Evolutionary conservation across 2,797 vertebrate species (phyloP).

Genomic region (Coilia nasus): DNA sequence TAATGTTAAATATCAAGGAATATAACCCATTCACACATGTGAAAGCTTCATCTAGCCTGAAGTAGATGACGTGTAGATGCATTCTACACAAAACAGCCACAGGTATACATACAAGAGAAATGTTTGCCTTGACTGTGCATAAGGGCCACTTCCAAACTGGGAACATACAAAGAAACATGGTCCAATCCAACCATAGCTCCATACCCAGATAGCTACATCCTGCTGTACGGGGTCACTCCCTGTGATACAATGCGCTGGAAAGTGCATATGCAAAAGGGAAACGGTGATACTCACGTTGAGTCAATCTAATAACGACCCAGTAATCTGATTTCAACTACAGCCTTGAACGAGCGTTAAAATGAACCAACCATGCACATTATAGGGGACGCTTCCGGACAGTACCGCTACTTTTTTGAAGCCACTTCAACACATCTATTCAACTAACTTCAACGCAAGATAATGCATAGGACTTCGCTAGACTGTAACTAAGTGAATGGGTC

Average conservation of each 20-base stretch:
- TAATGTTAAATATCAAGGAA: neutral
- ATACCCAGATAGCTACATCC: too few relatives aligned
- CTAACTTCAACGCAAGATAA: neutral
- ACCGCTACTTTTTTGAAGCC: neutral
- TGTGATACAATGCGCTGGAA: neutral
- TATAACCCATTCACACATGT: neutral
- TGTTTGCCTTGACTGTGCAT: neutral
- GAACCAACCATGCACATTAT: neutral
- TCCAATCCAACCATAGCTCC: neutral
- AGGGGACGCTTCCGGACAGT: neutral
- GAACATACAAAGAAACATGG: neutral
- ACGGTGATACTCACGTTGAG: constrained; percentile 15
- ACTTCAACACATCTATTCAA: neutral
- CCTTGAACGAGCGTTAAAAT: neutral
- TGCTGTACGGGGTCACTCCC: too few relatives aligned
- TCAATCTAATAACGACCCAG: neutral
- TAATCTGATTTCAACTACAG: neutral
- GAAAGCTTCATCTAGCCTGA: neutral
- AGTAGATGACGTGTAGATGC: neutral
- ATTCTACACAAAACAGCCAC: neutral
- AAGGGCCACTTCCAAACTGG: neutral
- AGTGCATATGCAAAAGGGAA: neutral
- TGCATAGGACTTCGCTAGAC: neutral
- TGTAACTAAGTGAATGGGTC: neutral
- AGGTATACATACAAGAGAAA: neutral